phyloP scores from a whole-genome alignment of 2,113 vertebrate genomes.

The Platanista minor region DNA sequence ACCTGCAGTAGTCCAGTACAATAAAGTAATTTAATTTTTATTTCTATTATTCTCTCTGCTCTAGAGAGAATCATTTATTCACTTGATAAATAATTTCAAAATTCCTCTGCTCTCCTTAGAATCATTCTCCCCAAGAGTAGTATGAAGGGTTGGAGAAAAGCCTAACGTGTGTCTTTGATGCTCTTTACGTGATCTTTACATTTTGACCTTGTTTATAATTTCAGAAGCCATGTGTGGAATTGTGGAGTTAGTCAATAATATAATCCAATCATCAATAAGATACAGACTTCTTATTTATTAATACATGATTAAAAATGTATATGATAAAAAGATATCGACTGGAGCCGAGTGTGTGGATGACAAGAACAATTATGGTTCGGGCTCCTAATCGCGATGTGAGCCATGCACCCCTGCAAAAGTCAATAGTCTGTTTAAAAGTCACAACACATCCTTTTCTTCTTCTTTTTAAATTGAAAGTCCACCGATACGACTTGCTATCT shows the following conservation, averaged over 20 bases:
- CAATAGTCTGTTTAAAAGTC: constrained; percentile 81
- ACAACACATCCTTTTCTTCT: constrained; percentile 16
- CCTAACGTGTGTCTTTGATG: constrained; percentile 55
- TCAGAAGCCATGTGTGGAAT: constrained; percentile 77
- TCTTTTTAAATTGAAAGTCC: constrained; percentile 67
- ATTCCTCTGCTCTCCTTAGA: neutral
- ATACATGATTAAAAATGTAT: constrained; percentile 90
- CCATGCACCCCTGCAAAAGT: constrained; percentile 74
- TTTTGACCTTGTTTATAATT: constrained; percentile 85
- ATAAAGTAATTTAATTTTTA: neutral
- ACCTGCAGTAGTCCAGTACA: neutral
- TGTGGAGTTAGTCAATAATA: constrained; percentile 83
- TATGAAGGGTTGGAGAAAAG: neutral
- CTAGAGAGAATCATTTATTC: neutral
- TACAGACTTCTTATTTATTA: constrained; percentile 88
- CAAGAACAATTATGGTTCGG: constrained; percentile 84
- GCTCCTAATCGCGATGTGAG: constrained; percentile 79
- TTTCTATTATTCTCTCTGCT: neutral
- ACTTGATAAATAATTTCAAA: neutral
- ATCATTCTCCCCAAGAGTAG: neutral
- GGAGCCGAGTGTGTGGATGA: constrained; percentile 79
- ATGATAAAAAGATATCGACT: constrained; percentile 88
- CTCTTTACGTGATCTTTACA: constrained; percentile 75
- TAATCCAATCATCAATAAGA: constrained; percentile 88
- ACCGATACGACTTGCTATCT: constrained; percentile 64